Base-by-base conservation (phyloP, 2,888 invertebrate genomes). In the Lottia scabra region DNA sequence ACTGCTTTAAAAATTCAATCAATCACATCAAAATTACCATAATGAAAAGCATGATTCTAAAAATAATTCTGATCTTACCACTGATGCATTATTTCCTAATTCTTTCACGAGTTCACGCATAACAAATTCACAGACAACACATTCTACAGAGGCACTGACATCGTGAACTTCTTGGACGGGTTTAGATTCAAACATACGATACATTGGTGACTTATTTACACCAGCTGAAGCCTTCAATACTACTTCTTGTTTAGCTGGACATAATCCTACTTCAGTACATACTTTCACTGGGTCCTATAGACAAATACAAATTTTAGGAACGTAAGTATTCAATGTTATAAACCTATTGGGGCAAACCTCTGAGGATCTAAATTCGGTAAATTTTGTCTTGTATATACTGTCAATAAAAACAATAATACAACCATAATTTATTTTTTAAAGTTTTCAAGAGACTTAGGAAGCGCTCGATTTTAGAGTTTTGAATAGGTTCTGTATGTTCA, bases 81-180 rank as follows among this genome's bases (percentile, higher is more conserved):
- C 43, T 16, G 75, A 45, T 23, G 45, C 64, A 70, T 72, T 75
- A 15, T 69, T n/a, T 13, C 63, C 64, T 26, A 75, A 43, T 30
- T 69, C 46, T 16, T n/a, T 38, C 67, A 69, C 71, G 19, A 75
- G 15, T 44, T 72, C 75, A 5, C 45, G 27, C 62, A 72, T 64
- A 12, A 72, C 62, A 67, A 68, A 75, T 48, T 75, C 75, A 67
- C 75, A 75, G 3, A 75, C n/a, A 23, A 62, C 30, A 63, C 75
- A 75, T 19, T 26, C 43, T 13, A 27, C 63, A 10, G 27, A 15
- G 2, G 66, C 63, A 23, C 23, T 38, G 38, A 38, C n/a, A 13
- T 27, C 67, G 26, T 69, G 38, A 8, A 15, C 45, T 48, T 67
- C 13, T 16, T 48, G 48, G 38, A 38, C 10, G 30, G 68, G 65